A percentile compares a stretch with the other conserved stretches of the same genome.
These are phyloP conservation scores for Aelia acuminata DNA, from an alignment of 2,888 invertebrate genomes.

Conservation along the genomic window DNA sequence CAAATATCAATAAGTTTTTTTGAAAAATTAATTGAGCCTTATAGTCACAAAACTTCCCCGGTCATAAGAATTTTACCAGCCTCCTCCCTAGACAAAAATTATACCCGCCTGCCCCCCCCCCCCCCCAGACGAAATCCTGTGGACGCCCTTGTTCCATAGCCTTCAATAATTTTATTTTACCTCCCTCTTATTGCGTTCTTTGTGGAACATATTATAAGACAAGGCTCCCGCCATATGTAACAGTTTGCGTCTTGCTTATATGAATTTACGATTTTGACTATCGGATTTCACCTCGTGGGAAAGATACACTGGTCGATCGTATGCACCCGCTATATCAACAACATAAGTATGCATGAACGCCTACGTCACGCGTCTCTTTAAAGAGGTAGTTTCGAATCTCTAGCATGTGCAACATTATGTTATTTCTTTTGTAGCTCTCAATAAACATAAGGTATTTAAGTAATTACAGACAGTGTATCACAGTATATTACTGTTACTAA, in stretches of 20 bases:
- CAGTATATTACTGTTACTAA: no score
- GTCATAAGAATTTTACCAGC: no score
- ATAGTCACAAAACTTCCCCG: no score
- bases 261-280: background rate
- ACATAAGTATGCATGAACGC: background rate
- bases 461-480: no score
- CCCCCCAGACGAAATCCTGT: no score
- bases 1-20: no score
- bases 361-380: background rate
- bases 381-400: background rate
- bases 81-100: no score
- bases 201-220: background rate
- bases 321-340: background rate
- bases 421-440: background rate
- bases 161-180: background rate
- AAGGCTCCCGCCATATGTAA: background rate
- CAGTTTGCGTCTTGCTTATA: background rate
- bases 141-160: no score
- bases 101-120: no score
- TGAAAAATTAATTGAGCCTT: no score
- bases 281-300: background rate
- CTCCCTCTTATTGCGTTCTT: background rate
- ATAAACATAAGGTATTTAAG: no score
- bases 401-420: background rate
- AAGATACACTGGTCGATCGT: background rate